Base-by-base conservation (phyloP, 2,797 vertebrate species). In the Clarias platycephalus region DNA sequence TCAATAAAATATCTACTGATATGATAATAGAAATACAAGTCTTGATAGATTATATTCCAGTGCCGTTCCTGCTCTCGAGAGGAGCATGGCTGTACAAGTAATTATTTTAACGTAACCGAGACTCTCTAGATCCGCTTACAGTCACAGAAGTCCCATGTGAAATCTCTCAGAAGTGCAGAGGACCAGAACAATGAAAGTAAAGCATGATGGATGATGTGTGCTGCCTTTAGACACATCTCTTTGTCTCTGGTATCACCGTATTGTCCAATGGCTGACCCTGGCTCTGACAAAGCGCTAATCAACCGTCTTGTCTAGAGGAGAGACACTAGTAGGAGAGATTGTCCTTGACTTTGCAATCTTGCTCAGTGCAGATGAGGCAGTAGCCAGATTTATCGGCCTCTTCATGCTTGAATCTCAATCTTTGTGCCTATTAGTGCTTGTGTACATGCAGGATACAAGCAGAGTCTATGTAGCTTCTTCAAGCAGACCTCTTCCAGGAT, bases 201-300 rank as follows among this genome's bases (percentile, higher is more conserved):
- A 86, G 81, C 74, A 89, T 72, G 86, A 86, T 77, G 81, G 67
- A 89, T 76, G 81, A 75, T 63, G 82, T 67, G 64, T n/a, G 26
- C 31, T 62, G 24, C 62, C 20, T 80, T 84, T 72, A 75, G 82
- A 84, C 82, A 83, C 37, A 77, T 80, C 34, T 79, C 68, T 74
- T 70, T 20, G 13, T 67, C 63, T 83, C 13, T 31, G 28, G 49
- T 79, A 86, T 75, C n/a, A 20, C 44, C 3, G n/a, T 72, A 20
- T 40, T 81, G 62, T 81, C 72, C 24, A 57, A 58, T 37, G 55
- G 4, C 83, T 80, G 83, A 76, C 62, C 82, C 86, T 82, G 28
- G 71, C n/a, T 24, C 2, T 80, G 72, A 85, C 58, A 37, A 34
- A 83, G 68, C 53, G 22, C 62, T 83, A 60, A 83, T 82, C 34